Base-by-base conservation (phyloP, 2,113 vertebrate species). In the Odontophorus gujanensis region DNA sequence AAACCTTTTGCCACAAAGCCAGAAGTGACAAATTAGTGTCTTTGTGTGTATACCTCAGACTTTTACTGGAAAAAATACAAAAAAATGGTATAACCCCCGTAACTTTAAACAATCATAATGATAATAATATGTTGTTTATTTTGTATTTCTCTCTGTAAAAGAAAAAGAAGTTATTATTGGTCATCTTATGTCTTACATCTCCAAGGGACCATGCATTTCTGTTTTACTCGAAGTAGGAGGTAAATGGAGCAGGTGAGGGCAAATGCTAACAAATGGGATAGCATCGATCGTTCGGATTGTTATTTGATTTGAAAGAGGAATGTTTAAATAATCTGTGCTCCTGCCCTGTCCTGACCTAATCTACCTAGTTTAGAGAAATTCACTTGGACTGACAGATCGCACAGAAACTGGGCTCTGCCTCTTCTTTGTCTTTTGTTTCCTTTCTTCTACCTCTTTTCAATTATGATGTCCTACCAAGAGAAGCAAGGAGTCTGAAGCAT, bases 301-400 rank as follows among this genome's bases (percentile, higher is more conserved):
- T 89, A 40, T 73, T 89, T 89, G 20, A 2, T 80, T 90, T 58
- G 26, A 50, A 87, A 80, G 55, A 77, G 42, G 82, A 94, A 36
- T 71, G 85, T 80, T 94, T 66, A 51, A 85, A 11, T 87, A 74
- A 53, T 71, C 38, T 83, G 26, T n/a, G 80, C 95, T 94, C 63
- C 36, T 93, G 91, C 28, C 18, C 61, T 80, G 50, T 26, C 85
- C 19, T 61, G 92, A 81, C 38, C 85, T 95, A 75, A 91, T 91
- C 18, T 75, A 2, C 53, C 87, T 77, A 15, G 74, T 93, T 90
- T 90, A 72, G 76, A 91, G 89, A 77, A 81, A 25, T 74, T 55
- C 16, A 8, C 30, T 92, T 89, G 51, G 17, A 63, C 36, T 61
- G 48, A 76, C 16, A 62, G 58, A 40, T 50, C 1, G 1, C 58